These are phyloP conservation scores for Linnaemya vulpina DNA, from an alignment of 2,888 invertebrate species.

Conservation along the genomic window DNA sequence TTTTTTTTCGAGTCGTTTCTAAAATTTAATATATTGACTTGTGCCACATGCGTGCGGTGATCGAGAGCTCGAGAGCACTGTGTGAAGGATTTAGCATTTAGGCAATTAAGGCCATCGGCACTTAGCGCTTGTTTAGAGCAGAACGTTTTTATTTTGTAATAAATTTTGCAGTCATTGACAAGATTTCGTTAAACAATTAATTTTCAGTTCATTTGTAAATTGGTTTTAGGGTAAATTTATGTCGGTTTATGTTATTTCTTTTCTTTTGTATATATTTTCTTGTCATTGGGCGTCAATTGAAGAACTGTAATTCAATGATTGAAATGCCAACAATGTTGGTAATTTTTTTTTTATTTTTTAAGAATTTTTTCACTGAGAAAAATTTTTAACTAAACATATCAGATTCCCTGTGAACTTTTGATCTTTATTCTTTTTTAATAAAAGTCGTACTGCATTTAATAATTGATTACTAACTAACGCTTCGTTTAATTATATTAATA, in stretches of 20 bases:
- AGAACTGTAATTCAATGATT: constrained; percentile 60
- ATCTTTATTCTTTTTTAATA: too few species aligned
- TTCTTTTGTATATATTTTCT: constrained; percentile 37
- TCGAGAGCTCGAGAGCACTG: constrained; percentile 5
- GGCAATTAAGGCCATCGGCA: neutral
- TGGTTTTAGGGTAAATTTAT: constrained; percentile 19
- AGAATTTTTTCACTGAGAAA: constrained; percentile 41
- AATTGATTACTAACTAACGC: too few species aligned
- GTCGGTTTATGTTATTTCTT: constrained; percentile 19
- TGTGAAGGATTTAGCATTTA: constrained; percentile 23
- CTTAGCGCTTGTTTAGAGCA: constrained; percentile 14
- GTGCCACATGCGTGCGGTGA: neutral
- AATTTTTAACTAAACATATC: neutral
- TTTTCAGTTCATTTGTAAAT: neutral
- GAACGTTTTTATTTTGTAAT: constrained; percentile 10
- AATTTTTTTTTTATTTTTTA: constrained; percentile 38
- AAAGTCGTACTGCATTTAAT: too few species aligned
- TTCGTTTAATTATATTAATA: too few species aligned
- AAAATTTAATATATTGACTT: constrained; percentile 12
- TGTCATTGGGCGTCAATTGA: constrained; percentile 68
- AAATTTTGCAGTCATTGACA: constrained; percentile 1
- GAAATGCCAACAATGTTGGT: constrained; percentile 59
- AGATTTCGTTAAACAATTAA: neutral
- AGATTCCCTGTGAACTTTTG: too few species aligned
- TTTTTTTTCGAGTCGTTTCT: neutral